Evolutionary conservation across 2,888 invertebrate species (phyloP), one percentile per base, ranked within the genome.

Genomic region (Torymus auratus): DNA sequence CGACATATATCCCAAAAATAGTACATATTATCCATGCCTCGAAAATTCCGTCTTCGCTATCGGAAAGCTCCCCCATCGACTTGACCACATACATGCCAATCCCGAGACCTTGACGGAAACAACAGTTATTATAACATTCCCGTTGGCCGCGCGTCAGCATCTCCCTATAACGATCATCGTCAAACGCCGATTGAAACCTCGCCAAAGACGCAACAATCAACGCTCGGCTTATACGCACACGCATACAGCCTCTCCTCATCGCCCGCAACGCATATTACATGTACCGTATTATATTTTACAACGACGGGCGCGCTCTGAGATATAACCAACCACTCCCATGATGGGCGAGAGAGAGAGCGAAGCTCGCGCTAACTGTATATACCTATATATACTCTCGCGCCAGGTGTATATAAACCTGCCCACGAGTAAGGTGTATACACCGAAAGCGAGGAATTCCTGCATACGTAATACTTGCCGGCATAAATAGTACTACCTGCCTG

Each of bases 401-500:
- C 41, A 41, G 41, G 23, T 62, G 55, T 64, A 41, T 53, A 23
- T 41, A 14, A 3, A 14, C 28, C n/a, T n/a, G 28, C n/a, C 14
- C 62, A 13, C 2, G 14, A n/a, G n/a, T n/a, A n/a, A n/a, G 14
- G n/a, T 7, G 28, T 55, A 41, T 41, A 41, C 50, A 62, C 70
- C 71, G 52, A 79, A 79, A 85, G 85, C 86, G 84, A 87, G 86
- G 85, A 88, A 89, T 89, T 89, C 89, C 87, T 89, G 89, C 89
- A 89, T 89, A 87, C 84, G 85, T 89, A 88, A 89, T 83, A 71
- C 11, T 80, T 61, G 50, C 41, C 62, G 82, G 77, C 78, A 83
- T 82, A 84, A 83, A 78, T 84, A 75, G 84, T 85, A 41, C 41
- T 41, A 41, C 41, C 7, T 10, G 7, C 41, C 7, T 41, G 41